Percentiles rank a stretch among this genome's conserved stretches.
Evolutionary conservation across 1,140 invertebrate species (phyloP).

Genomic region (Megalopta genalis): DNA sequence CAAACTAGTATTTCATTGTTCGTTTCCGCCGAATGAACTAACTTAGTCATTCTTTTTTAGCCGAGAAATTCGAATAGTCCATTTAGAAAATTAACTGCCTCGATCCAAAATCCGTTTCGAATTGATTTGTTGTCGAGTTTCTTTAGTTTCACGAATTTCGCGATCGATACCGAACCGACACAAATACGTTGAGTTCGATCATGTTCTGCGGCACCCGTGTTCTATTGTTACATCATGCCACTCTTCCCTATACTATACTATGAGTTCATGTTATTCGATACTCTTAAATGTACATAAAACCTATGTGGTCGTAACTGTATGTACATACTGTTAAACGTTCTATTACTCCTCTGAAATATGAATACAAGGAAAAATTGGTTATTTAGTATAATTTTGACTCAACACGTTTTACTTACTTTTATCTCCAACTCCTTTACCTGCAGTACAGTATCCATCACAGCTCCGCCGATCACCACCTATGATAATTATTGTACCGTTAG

Average conservation of each 20-base stretch:
- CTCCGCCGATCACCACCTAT: constrained; percentile 91
- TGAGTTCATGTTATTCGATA: constrained; percentile 61
- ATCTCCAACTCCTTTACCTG: constrained; percentile 83
- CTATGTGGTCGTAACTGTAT: constrained; percentile 72
- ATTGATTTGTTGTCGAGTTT: neutral
- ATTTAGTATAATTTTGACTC: constrained; percentile 76
- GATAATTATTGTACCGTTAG: constrained; percentile 7
- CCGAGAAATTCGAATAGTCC: too few relatives aligned
- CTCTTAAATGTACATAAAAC: constrained; percentile 75
- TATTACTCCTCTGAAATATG: constrained; percentile 72
- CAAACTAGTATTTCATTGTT: too few relatives aligned
- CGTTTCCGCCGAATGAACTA: too few relatives aligned
- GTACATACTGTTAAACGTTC: constrained; percentile 75
- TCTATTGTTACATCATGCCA: constrained; percentile 39
- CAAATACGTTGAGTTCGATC: neutral
- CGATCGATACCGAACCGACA: neutral
- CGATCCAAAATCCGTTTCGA: neutral
- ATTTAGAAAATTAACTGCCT: too few relatives aligned
- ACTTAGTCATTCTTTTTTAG: too few relatives aligned
- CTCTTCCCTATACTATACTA: constrained; percentile 68
- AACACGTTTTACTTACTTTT: constrained; percentile 83
- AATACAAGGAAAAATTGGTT: constrained; percentile 77
- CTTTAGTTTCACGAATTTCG: neutral
- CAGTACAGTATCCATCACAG: constrained; percentile 88
- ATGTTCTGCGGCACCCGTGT: neutral